Percentiles rank a stretch among this genome's conserved stretches.
Evolutionary conservation across 2,888 invertebrate species (phyloP).

Genomic region (Drosophila antonietae): DNA sequence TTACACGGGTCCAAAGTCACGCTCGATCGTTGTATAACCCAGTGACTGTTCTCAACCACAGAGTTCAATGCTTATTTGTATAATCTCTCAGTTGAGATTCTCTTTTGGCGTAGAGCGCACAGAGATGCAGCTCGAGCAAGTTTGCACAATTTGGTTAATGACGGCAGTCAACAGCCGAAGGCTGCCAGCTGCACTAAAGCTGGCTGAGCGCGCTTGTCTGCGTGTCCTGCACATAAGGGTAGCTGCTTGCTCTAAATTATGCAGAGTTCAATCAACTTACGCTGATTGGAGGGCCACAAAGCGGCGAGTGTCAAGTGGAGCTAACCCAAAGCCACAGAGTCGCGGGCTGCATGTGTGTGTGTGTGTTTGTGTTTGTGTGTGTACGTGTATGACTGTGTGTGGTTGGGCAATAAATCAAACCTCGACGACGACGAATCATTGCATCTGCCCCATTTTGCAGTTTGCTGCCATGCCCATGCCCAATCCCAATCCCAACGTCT

Average conservation of each 20-base stretch:
- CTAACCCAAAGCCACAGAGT: constrained; percentile 51
- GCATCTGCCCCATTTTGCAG: constrained; percentile 29
- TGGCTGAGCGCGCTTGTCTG: constrained; percentile 20
- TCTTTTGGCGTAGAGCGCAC: constrained; percentile 18
- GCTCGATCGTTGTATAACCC: background rate
- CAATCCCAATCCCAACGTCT: background rate
- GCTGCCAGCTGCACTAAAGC: constrained; percentile 14
- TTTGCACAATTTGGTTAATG: constrained; percentile 60
- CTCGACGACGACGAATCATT: constrained; percentile 46
- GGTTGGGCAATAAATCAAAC: constrained; percentile 58
- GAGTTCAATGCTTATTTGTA: constrained; percentile 34
- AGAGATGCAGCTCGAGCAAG: constrained; percentile 28
- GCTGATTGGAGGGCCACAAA: constrained; percentile 64
- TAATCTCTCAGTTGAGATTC: constrained; percentile 41
- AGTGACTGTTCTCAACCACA: background rate
- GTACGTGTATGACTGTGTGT: constrained; percentile 21
- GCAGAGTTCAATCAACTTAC: constrained; percentile 71
- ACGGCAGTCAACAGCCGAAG: constrained; percentile 50
- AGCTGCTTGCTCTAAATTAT: constrained; percentile 59
- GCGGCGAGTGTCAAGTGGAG: constrained; percentile 63
- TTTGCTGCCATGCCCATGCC: background rate
- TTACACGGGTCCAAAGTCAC: background rate
- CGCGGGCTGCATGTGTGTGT: constrained; percentile 25
- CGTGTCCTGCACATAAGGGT: constrained; percentile 37
- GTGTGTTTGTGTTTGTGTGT: constrained; percentile 17